Base-by-base conservation (phyloP, 2,797 vertebrate genomes). In the Sebastes wilsoni region DNA sequence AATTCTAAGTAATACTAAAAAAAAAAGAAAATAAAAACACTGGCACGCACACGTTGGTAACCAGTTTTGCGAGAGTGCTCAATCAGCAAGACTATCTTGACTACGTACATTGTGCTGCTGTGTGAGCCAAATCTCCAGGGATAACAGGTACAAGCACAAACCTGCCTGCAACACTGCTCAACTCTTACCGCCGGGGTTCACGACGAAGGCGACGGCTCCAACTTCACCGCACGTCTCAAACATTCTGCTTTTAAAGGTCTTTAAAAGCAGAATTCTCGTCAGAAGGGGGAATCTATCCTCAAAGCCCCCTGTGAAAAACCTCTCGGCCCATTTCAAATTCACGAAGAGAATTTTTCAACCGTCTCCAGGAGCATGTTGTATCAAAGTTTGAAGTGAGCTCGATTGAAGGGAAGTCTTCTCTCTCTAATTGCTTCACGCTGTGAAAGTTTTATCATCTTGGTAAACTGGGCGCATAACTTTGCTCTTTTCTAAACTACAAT, bases 151-250 rank as follows among this genome's bases (percentile, higher is more conserved):
- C 92, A 88, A 72, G 92, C 77, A 86, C 69, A 42, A 85, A 92
- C 94, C 85, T 90, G 91, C 83, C 92, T 55, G 1, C 56, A 75
- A 88, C 86, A 88, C 87, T 81, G 84, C 80, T 91, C 79, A 85
- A 76, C 84, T 85, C 81, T 42, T 54, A 81, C 79, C 71, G 23
- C 68, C 22, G 72, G 75, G 77, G 90, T 85, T 89, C 83, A 89
- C 20, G 11, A 83, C 6, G n/a, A 56, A 90, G 75, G 69, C 86
- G 71, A 85, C 83, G 69, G 75, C 80, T 90, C 72, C n/a, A 13
- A 49, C 87, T 81, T 82, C 81, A n/a, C 18, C 0, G 34, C 60
- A 64, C 36, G 64, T 66, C 87, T 88, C 71, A 85, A 84, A 86
- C 60, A 76, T 71, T 68, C 80, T 72, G 75, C 81, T 85, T 86